These are phyloP conservation scores for Eupeodes corollae DNA, from an alignment of 1,140 invertebrate genomes.

Conservation along the genomic window DNA sequence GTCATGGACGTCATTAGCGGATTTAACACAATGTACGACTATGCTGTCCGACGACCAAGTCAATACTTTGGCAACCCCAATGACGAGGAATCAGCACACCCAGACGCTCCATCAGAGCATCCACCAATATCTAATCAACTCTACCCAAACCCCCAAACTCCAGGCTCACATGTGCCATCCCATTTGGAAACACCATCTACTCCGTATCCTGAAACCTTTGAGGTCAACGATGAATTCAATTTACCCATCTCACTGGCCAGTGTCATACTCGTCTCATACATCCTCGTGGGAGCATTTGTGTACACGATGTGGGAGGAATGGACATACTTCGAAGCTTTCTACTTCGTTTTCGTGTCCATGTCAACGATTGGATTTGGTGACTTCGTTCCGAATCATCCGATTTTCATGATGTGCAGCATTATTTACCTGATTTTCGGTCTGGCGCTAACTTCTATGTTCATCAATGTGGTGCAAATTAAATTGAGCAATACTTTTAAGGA, in stretches of 20 bases:
- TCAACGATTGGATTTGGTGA: conserved; percentile 89
- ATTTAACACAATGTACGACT: conserved; percentile 64
- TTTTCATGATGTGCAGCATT: conserved; percentile 86
- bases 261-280: conserved; percentile 68
- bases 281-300: conserved; percentile 67
- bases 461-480: conserved; percentile 87
- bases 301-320: conserved; percentile 71
- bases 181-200: conserved; percentile 46
- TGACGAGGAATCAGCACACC: conserved; percentile 1
- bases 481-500: conserved; percentile 71
- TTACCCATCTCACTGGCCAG: conserved; percentile 79
- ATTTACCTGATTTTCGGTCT: conserved; percentile 89
- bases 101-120: conserved; percentile 3
- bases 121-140: conserved; percentile 11
- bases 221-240: conserved; percentile 88
- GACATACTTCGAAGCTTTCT: conserved; percentile 80
- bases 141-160: conserved; percentile 13
- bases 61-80: conserved; percentile 48
- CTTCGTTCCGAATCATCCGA: conserved; percentile 73
- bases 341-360: conserved; percentile 91
- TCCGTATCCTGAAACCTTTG: conserved; percentile 53
- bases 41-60: conserved; percentile 62
- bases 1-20: conserved; percentile 75
- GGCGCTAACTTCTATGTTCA: conserved; percentile 91
- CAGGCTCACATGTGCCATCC: conserved; percentile 18